A percentile compares a stretch with the other conserved stretches of the same genome.
Conservation (phyloP, 2,797 vertebrate species). For the Luscinia megarhynchos region DNA sequence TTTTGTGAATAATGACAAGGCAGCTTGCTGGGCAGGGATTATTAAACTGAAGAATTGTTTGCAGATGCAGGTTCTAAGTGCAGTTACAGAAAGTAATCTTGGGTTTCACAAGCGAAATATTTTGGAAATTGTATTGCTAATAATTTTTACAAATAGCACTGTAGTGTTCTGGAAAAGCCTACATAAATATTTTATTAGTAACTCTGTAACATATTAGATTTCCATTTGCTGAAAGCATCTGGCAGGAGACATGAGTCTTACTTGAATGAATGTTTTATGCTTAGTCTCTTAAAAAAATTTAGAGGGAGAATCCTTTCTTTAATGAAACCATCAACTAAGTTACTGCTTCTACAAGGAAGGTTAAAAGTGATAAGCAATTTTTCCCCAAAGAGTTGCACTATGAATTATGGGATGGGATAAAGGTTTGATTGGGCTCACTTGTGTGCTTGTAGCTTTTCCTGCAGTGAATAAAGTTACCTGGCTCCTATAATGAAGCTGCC, state of each 20-base stretch:
- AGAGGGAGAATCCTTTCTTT: conserved; percentile 49
- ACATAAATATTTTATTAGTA: conserved; percentile 78
- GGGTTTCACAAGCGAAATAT: conserved; percentile 49
- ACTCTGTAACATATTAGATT: conserved; percentile 66
- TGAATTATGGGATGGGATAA: background rate
- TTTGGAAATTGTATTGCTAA: conserved; percentile 27
- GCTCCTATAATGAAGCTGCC: background rate
- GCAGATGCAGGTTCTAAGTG: background rate
- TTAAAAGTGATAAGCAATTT: background rate
- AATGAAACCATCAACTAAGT: conserved; percentile 58
- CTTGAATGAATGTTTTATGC: conserved; percentile 74
- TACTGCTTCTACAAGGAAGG: background rate
- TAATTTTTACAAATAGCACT: conserved; percentile 57
- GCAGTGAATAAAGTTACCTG: background rate
- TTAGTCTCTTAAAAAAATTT: conserved; percentile 59
- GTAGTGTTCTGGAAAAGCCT: conserved; percentile 39
- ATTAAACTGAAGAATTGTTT: conserved; percentile 15
- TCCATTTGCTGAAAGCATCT: conserved; percentile 70
- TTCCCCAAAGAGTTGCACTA: background rate
- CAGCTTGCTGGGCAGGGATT: background rate
- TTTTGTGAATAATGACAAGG: background rate
- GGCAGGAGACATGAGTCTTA: conserved; percentile 48
- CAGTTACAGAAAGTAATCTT: conserved; percentile 19
- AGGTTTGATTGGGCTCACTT: background rate
- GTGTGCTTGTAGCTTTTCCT: background rate